Base-by-base conservation (phyloP, 2,113 vertebrate genomes). In the Sakesphorus luctuosus region DNA sequence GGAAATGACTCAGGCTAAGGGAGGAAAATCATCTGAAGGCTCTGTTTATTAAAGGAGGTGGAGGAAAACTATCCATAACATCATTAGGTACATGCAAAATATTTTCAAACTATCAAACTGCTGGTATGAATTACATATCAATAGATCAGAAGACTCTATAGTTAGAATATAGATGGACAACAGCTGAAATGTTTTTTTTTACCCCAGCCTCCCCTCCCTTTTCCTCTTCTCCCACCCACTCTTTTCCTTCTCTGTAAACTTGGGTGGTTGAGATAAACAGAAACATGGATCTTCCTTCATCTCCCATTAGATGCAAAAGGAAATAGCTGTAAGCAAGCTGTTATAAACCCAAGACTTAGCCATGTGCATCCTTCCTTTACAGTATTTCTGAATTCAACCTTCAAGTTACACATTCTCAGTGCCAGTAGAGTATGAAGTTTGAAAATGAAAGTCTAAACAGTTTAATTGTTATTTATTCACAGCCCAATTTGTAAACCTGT, bases 1-100 rank as follows among this genome's bases (percentile, higher is more conserved):
- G 95, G 96, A 97, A 97, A 93, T 97, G 95, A 96, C 87, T 97
- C 97, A 96, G 88, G 75, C 80, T 90, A 33, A 56, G 71, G 65
- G 81, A 91, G 87, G 93, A 94, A 96, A 96, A 95, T 93, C 84
- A 96, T 90, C 84, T 4, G 15, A 79, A 91, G 94, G 94, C 53
- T 75, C 63, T 96, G 91, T 95, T 96, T 96, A 89, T 79, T 94
- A 88, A 91, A 91, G 90, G 66, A 93, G 92, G 85, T 85, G 58
- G 59, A 93, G 73, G 46, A 66, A 95, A 75, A 87, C 59, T n/a
- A 80, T 38, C 55, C 35, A 4, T 47, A 93, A 68, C 68, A 93
- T 76, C 76, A 87, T 62, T 85, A 79, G 44, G 73, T 61, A 65
- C 0, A 0, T 78, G 59, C 83, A 86, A 96, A 81, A 67, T 67